Base-by-base conservation (phyloP, 2,113 vertebrate species). In the Megalops atlanticus region DNA sequence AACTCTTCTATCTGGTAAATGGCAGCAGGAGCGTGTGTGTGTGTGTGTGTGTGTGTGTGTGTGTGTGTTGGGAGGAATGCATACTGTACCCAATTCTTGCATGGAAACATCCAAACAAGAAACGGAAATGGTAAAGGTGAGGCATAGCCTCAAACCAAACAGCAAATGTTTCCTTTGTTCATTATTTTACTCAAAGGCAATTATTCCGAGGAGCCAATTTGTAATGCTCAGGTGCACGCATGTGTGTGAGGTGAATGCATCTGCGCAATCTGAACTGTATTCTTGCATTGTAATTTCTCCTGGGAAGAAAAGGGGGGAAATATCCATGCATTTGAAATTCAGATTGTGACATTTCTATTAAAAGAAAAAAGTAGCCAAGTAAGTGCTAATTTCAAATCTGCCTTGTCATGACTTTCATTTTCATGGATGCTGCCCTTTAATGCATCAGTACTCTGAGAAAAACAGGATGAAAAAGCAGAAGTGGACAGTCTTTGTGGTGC, bases 211-310 rank as follows among this genome's bases (percentile, higher is more conserved):
- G 27, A 70, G 31, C 54, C 21, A 27, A 33, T 14, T 70, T 36
- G 68, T 16, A 35, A 49, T 49, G 45, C 8, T 49, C 33, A 36
- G 11, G 27, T 36, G 33, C 15, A 31, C n/a, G 1, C n/a, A 27
- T 35, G 2, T 74, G 83, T 36, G 39, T 36, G 78, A 84, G 68
- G 39, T 41, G 36, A 54, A 76, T 74, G 77, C 78, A 75, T 80
- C 74, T 83, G 74, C 84, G 68, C 52, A 27, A 24, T 64, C 64
- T 79, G 76, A 79, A 79, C 84, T 79, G 79, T 41, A 64, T 79
- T 89, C 43, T 80, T 52, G 47, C 4, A 18, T 75, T 81, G 41
- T 89, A 81, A 90, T 90, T 87, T 89, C 89, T 86, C 38, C n/a
- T 31, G 18, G 83, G 70, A 73, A 49, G 43, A 78, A 64, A 78